Conservation (phyloP, 1,140 invertebrate genomes). For the Colletes latitarsis region DNA sequence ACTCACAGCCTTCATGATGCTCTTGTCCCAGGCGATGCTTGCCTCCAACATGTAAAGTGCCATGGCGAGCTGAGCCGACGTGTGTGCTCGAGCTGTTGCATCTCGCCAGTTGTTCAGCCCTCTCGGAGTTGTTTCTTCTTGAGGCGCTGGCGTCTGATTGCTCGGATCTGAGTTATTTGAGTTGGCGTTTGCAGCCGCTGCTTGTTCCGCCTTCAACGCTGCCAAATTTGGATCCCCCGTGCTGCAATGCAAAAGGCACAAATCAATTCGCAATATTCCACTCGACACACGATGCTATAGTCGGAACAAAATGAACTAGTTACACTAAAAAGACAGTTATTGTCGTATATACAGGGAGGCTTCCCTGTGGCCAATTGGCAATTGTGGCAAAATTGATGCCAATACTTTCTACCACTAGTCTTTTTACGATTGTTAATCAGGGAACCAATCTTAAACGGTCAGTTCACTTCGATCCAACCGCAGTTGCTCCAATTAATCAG, state of each 20-base stretch:
- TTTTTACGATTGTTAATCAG: no score
- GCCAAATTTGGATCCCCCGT: conserved; percentile 83
- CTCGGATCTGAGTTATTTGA: conserved; percentile 73
- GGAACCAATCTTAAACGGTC: no score
- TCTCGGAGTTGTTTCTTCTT: conserved; percentile 82
- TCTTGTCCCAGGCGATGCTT: conserved; percentile 98
- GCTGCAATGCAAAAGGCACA: conserved; percentile 67
- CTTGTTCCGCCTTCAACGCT: conserved; percentile 80
- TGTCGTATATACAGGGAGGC: no score
- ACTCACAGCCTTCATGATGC: conserved; percentile 99
- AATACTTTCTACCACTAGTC: no score
- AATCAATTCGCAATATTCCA: neutral
- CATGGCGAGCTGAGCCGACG: conserved; percentile 95
- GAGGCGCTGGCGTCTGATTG: conserved; percentile 65
- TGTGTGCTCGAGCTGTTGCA: conserved; percentile 90
- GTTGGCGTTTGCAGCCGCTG: conserved; percentile 72
- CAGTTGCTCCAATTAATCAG: neutral
- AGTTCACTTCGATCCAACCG: no score
- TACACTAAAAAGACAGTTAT: no score
- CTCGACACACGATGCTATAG: no score
- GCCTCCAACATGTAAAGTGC: conserved; percentile 94
- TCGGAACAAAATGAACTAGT: no score
- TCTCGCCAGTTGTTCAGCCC: conserved; percentile 94
- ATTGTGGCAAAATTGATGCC: no score
- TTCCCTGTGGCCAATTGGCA: no score